phyloP scores from a whole-genome alignment of 1,140 invertebrate species.

The Aphaenogaster ashmeadi region DNA sequence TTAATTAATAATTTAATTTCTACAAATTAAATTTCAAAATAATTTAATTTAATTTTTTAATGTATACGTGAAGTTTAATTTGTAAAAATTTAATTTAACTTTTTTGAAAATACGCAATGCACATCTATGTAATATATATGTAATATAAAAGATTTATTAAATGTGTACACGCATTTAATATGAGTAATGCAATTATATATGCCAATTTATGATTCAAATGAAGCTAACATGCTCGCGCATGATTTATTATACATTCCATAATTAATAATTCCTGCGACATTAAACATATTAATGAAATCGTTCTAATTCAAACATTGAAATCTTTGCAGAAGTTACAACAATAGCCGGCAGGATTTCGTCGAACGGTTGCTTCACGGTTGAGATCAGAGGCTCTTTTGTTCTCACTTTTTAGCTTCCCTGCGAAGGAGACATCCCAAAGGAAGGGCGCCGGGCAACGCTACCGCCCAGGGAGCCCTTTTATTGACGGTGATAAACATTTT shows the following conservation, averaged over 20 bases:
- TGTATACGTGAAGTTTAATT: too few species aligned
- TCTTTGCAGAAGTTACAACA: slow-evolving; percentile 7
- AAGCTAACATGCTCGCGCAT: background rate
- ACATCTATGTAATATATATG: too few species aligned
- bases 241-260: background rate
- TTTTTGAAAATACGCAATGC: too few species aligned
- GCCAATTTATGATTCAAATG: background rate
- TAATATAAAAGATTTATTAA: too few species aligned
- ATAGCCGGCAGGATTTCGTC: background rate
- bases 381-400: slow-evolving; percentile 19
- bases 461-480: slow-evolving; percentile 12
- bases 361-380: background rate
- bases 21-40: background rate
- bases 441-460: background rate
- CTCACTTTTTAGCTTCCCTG: background rate
- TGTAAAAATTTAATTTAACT: too few species aligned
- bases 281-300: slow-evolving; percentile 1
- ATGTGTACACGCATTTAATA: background rate
- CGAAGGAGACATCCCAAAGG: slow-evolving; percentile 11
- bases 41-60: background rate
- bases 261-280: slow-evolving; percentile 14
- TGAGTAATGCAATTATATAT: background rate
- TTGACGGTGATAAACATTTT: slow-evolving; percentile 38
- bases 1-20: too few species aligned
- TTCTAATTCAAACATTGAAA: background rate